phyloP scores from a whole-genome alignment of 1,140 invertebrate species.

The Caenorhabditis briggsae region DNA sequence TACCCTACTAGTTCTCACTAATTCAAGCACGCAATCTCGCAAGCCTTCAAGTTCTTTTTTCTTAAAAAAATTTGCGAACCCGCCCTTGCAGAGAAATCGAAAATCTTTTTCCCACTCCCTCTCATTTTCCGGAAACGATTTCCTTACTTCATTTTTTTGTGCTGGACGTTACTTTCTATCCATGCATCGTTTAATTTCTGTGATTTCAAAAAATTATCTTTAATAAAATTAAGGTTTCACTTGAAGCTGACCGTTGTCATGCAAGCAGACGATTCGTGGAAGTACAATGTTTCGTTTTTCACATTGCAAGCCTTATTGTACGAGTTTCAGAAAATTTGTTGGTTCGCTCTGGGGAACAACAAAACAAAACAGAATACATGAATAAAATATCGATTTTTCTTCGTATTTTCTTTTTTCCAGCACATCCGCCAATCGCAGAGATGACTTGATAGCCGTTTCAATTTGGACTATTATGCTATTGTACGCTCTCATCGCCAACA shows the following conservation, averaged over 20 bases:
- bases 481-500: constrained; percentile 68
- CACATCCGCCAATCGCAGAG: constrained; percentile 60
- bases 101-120: background rate
- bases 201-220: background rate
- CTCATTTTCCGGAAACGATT: background rate
- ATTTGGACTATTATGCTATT: constrained; percentile 68
- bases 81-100: constrained; percentile 20
- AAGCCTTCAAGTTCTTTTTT: background rate
- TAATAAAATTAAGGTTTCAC: constrained; percentile 3
- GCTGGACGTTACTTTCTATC: too few species aligned
- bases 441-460: constrained; percentile 70
- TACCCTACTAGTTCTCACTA: background rate
- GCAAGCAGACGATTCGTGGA: constrained; percentile 41
- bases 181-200: too few species aligned
- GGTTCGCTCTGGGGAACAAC: background rate
- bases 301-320: constrained; percentile 43
- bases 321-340: background rate
- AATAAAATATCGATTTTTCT: too few species aligned
- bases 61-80: background rate
- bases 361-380: background rate
- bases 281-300: constrained; percentile 13
- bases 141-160: background rate
- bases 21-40: constrained; percentile 18
- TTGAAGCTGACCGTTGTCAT: background rate
- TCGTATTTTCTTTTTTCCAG: constrained; percentile 9